Evolutionary conservation across 2,888 invertebrate genomes (phyloP).

Genomic region (Thymelicus sylvestris): DNA sequence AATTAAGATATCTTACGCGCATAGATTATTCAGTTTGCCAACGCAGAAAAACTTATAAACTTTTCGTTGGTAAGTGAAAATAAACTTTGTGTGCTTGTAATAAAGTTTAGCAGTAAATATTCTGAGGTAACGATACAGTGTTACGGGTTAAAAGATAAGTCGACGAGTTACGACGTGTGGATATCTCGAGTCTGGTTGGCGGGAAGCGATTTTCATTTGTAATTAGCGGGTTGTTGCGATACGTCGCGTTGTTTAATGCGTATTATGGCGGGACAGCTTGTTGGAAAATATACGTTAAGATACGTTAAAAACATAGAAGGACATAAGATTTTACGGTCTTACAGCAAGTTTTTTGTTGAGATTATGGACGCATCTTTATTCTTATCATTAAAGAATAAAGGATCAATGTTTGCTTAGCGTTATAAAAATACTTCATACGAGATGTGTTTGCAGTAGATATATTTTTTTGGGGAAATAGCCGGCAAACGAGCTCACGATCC

Average conservation of each 20-base stretch:
- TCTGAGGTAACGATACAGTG: constrained; percentile 14
- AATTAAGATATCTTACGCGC: constrained; percentile 50
- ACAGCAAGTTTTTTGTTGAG: neutral
- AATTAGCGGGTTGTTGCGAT: constrained; percentile 51
- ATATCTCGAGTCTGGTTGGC: constrained; percentile 55
- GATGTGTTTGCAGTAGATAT: no score
- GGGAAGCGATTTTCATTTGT: constrained; percentile 52
- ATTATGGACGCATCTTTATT: neutral
- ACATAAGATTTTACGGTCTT: neutral
- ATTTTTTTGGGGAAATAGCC: no score
- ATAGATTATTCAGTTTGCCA: constrained; percentile 43
- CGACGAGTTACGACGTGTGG: constrained; percentile 51
- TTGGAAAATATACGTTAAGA: constrained; percentile 25
- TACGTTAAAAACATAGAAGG: constrained; percentile 10
- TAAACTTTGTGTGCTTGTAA: neutral
- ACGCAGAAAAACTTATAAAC: neutral
- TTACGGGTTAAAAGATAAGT: constrained; percentile 29
- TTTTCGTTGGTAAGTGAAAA: neutral
- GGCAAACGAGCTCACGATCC: no score
- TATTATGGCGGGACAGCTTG: constrained; percentile 29
- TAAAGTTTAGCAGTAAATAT: neutral
- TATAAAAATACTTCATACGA: no score
- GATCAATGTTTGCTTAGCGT: no score
- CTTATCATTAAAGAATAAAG: no score
- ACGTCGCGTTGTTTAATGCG: constrained; percentile 44